Conservation (phyloP, 1,140 invertebrate genomes). For the Doryteuthis pealeii region DNA sequence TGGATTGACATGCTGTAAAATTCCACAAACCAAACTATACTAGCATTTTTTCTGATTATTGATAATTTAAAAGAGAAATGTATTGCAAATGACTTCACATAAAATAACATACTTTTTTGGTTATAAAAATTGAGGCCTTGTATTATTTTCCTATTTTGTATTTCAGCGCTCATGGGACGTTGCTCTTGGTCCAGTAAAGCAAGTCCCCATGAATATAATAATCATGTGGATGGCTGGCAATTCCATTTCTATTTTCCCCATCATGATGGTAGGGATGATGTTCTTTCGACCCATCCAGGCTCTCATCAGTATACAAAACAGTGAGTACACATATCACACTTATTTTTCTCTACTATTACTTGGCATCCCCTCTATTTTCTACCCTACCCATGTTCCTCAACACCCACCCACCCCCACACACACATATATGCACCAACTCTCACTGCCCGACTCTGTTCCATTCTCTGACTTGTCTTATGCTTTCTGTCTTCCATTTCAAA, state of each 20-base stretch:
- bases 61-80: too few species aligned
- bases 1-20: too few species aligned
- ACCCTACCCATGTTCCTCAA: not conserved
- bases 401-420: too few species aligned
- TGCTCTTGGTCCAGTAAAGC: conserved; percentile 88
- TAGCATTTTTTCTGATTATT: too few species aligned
- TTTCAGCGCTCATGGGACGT: conserved; percentile 91
- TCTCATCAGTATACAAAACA: conserved; percentile 70
- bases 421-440: not conserved
- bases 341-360: conserved; percentile 3
- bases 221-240: conserved; percentile 99
- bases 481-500: too few species aligned
- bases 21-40: too few species aligned
- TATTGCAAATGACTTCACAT: too few species aligned
- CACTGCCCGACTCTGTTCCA: too few species aligned
- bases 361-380: not conserved
- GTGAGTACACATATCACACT: conserved; percentile 29
- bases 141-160: too few species aligned
- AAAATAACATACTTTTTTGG: too few species aligned
- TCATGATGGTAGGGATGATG: conserved; percentile 99
- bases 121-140: too few species aligned
- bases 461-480: too few species aligned
- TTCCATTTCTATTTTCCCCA: conserved; percentile 98
- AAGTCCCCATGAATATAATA: conserved; percentile 97
- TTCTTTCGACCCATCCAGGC: conserved; percentile 94